Base-by-base conservation (phyloP, 2,888 invertebrate species). In the Drepana falcataria region DNA sequence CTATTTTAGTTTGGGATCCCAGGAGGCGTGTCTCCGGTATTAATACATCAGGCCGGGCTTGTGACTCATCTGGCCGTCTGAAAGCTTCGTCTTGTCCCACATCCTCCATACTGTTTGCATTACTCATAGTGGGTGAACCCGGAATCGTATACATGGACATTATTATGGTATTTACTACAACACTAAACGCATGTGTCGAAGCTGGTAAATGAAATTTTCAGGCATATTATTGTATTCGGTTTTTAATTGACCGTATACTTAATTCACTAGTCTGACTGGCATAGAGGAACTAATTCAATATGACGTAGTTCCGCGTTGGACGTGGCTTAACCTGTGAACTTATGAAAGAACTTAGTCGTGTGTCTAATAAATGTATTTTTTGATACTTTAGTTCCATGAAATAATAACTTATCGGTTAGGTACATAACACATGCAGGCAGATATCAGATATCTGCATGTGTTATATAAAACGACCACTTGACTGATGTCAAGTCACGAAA, bases 11-110 rank as follows among this genome's bases (percentile, higher is more conserved):
- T 76, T 73, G 80, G 77, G 79, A 79, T 79, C 85, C 82, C 85
- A 85, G 86, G 85, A 90, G 90, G 90, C 88, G 89, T 89, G 90
- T 88, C 89, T 86, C 85, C 82, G 84, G 77, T 89, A 87, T 88
- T 85, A 85, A 87, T 89, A 89, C 78, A 75, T 74, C 77, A 66
- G 70, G 75, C 80, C 77, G 71, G 80, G 77, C 76, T 66, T 71
- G 75, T 89, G 90, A 90, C 71, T 90, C 90, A 90, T 77, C 72
- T 75, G 71, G 72, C 71, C 78, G 90, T 88, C 89, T 89, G 87
- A 83, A 85, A 83, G 83, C 83, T 81, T 75, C 83, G 84, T 81
- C 85, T 86, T 88, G 87, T 86, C 83, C 90, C 83, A 89, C 81
- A 89, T 90, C 88, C 87, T 85, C 79, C 83, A 83, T 83, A 79